phyloP scores from a whole-genome alignment of 1,140 invertebrate genomes.

The Trachelipus rathkii region DNA sequence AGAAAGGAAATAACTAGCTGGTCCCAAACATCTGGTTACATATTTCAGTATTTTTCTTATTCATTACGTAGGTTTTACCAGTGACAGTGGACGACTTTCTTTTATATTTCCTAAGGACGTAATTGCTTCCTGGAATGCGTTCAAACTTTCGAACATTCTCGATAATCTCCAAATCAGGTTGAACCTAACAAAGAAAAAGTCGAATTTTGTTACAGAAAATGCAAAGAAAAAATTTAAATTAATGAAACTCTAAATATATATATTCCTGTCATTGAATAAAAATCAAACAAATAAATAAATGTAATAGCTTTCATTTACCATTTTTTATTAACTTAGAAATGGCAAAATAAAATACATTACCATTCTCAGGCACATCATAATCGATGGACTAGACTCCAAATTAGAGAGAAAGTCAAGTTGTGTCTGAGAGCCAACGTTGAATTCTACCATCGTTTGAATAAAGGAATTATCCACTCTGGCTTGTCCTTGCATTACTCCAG shows the following conservation, averaged over 20 bases:
- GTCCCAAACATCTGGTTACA: conserved; percentile 55
- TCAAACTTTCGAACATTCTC: conserved; percentile 61
- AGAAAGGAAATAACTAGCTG: no score
- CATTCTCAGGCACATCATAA: conserved; percentile 75
- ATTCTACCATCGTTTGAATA: conserved; percentile 65
- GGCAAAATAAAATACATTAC: conserved; percentile 27
- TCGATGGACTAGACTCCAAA: conserved; percentile 70
- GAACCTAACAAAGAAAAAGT: conserved; percentile 55
- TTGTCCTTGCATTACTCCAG: conserved; percentile 63
- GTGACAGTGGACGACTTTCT: conserved; percentile 56
- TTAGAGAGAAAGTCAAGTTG: conserved; percentile 70
- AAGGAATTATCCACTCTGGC: conserved; percentile 65
- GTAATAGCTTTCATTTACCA: no score
- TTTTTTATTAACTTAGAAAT: no score
- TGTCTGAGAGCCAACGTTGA: conserved; percentile 65
- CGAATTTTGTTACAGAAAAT: no score
- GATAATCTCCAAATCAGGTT: conserved; percentile 48
- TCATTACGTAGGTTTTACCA: conserved; percentile 68
- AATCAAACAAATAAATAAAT: no score
- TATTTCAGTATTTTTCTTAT: conserved; percentile 75
- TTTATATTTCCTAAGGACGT: conserved; percentile 59
- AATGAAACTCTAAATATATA: no score
- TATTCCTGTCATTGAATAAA: no score
- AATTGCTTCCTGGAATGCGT: conserved; percentile 64
- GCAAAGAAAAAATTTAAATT: no score